These are phyloP conservation scores for Brachionus calyciflorus DNA, from an alignment of 1,140 invertebrate species.

Conservation along the genomic window DNA sequence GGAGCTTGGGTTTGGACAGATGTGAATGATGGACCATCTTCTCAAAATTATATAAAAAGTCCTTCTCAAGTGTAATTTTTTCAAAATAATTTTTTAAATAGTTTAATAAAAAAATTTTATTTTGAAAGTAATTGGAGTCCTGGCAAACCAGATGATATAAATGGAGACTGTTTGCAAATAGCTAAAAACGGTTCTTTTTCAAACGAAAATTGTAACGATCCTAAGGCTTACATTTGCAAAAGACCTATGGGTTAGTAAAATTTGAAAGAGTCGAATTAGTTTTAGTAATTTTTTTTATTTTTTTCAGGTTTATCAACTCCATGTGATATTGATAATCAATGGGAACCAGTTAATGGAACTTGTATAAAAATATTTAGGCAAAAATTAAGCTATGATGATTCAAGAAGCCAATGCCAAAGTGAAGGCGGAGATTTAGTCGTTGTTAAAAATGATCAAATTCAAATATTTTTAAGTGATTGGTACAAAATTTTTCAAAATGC, in stretches of 20 bases:
- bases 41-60: constrained; percentile 29
- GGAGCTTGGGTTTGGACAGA: constrained; percentile 31
- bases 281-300: background rate
- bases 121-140: constrained; percentile 22
- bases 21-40: constrained; percentile 23
- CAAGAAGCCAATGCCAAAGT: constrained; percentile 11
- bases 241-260: background rate
- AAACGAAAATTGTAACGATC: constrained; percentile 33
- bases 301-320: constrained; percentile 11
- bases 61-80: constrained; percentile 20
- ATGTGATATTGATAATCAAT: constrained; percentile 33
- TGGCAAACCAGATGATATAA: constrained; percentile 15
- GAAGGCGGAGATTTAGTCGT: constrained; percentile 25
- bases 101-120: background rate
- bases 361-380: constrained; percentile 34
- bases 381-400: constrained; percentile 13
- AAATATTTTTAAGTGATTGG: constrained; percentile 37
- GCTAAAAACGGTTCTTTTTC: constrained; percentile 19
- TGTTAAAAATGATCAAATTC: constrained; percentile 28
- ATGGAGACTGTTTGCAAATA: constrained; percentile 27
- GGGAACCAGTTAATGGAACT: constrained; percentile 46
- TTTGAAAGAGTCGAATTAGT: background rate
- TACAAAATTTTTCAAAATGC: constrained; percentile 16
- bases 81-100: background rate
- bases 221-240: constrained; percentile 39